Evolutionary conservation across 2,113 vertebrate genomes (phyloP).

Genomic region (Semicossyphus pulcher): DNA sequence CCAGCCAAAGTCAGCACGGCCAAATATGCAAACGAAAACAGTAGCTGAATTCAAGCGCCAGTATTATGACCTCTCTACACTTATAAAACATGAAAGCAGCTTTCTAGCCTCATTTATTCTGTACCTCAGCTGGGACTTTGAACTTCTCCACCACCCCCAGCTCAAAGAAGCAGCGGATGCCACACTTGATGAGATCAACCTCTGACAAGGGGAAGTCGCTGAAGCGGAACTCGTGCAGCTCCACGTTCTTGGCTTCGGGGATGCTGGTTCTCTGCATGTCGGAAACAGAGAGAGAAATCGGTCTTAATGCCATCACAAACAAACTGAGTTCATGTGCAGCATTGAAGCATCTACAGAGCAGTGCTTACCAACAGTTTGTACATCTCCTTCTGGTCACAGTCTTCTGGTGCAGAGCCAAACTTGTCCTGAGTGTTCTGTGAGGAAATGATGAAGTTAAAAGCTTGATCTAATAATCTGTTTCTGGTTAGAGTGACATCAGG

Average conservation of each 20-base stretch:
- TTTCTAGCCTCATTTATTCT: background rate
- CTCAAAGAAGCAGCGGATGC: slow-evolving; percentile 92
- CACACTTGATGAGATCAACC: slow-evolving; percentile 88
- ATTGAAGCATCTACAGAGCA: background rate
- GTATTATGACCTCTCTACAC: background rate
- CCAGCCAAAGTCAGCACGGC: too few species aligned
- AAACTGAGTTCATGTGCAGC: background rate
- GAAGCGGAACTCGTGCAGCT: slow-evolving; percentile 89
- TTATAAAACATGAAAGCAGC: too few species aligned
- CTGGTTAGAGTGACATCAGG: background rate
- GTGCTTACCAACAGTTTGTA: slow-evolving; percentile 89
- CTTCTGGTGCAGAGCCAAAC: slow-evolving; percentile 85
- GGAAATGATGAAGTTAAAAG: background rate
- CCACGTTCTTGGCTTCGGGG: slow-evolving; percentile 84
- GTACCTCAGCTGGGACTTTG: slow-evolving; percentile 93
- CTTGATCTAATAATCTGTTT: background rate
- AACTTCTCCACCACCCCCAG: slow-evolving; percentile 94
- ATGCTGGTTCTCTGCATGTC: slow-evolving; percentile 86
- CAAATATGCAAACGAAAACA: too few species aligned
- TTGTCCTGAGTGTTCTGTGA: slow-evolving; percentile 91
- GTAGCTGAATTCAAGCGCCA: too few species aligned
- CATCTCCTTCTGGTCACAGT: slow-evolving; percentile 91
- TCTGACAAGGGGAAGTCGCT: slow-evolving; percentile 92
- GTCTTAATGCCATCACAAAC: background rate
- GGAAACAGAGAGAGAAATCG: slow-evolving; percentile 8